Base-by-base conservation (phyloP, 2,888 invertebrate species). In the Salpingus planirostris region DNA sequence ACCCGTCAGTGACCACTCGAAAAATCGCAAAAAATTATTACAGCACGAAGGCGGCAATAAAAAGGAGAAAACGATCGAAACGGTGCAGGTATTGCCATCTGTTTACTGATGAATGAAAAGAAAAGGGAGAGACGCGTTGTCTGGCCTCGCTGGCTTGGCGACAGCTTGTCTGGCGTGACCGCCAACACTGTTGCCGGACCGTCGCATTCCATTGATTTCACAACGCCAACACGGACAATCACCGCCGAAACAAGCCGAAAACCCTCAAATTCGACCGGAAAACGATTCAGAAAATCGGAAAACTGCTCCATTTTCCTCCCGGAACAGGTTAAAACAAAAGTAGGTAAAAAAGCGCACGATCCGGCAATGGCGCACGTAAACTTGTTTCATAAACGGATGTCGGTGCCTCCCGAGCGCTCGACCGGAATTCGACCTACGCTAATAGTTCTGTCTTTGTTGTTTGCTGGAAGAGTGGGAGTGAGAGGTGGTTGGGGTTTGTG, bases 111-210 rank as follows among this genome's bases (percentile, higher is more conserved):
- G 51, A 56, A 56, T 55, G 56, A 54, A 55, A 54, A 52, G 50
- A 50, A 51, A 52, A 47, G 47, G 46, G 43, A 74, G 74, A 78
- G 80, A 79, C 80, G 78, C 74, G 73, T 71, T 79, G 80, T 82
- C 82, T 79, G 78, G 80, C 74, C 72, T 75, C 74, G 73, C 78
- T 71, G 74, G 79, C 74, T 78, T 76, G 87, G 87, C 87, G 87
- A 87, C 87, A 86, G 84, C 83, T 81, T 86, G 87, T 87, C 87
- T 87, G 84, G 84, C 78, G 74, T 78, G 79, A 80, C 76, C 76
- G 68, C 44, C 59, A 60, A 72, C 80, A 60, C 44, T 65, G 83
- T 78, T 82, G 81, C 74, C 80, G 67, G 47, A 53, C 58, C 57
- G 59, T 59, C 69, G 52, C 71, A 74, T 64, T 62, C 62, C 60